Evolutionary conservation across 2,797 vertebrate genomes (phyloP).

Genomic region (Trematomus bernacchii): DNA sequence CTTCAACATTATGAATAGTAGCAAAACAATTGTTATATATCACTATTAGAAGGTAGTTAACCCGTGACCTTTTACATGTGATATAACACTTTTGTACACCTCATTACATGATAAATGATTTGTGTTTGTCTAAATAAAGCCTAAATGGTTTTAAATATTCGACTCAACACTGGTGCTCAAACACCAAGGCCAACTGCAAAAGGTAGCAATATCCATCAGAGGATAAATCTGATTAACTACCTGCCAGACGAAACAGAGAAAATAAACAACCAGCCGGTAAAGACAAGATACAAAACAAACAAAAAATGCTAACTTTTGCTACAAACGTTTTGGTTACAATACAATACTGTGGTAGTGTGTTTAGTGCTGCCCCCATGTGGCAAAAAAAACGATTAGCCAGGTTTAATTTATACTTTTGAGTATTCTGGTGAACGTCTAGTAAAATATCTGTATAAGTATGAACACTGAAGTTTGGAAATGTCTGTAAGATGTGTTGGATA

Average conservation of each 20-base stretch:
- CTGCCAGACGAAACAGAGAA: neutral
- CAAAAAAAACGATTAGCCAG: too few species aligned
- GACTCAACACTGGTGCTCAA: neutral
- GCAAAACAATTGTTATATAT: slow-evolving; percentile 9
- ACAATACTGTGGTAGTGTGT: neutral
- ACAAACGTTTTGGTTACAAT: neutral
- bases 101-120: neutral
- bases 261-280: neutral
- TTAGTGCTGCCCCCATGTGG: too few species aligned
- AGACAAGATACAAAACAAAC: neutral
- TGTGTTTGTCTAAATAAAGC: slow-evolving; percentile 42
- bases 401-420: neutral
- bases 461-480: neutral
- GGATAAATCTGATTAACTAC: neutral
- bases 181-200: neutral
- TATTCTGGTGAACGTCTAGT: neutral
- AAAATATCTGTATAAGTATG: neutral
- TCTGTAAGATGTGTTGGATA: neutral
- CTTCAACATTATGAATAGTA: slow-evolving; percentile 11
- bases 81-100: slow-evolving; percentile 19
- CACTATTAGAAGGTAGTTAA: neutral
- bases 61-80: slow-evolving; percentile 6
- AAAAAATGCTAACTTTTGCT: neutral
- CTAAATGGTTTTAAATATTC: slow-evolving; percentile 7
- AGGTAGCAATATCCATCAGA: too few species aligned